Evolutionary conservation across 1,140 invertebrate genomes (phyloP), one percentile per base, ranked within the genome.

Genomic region (Atopsyche davidsoni): DNA sequence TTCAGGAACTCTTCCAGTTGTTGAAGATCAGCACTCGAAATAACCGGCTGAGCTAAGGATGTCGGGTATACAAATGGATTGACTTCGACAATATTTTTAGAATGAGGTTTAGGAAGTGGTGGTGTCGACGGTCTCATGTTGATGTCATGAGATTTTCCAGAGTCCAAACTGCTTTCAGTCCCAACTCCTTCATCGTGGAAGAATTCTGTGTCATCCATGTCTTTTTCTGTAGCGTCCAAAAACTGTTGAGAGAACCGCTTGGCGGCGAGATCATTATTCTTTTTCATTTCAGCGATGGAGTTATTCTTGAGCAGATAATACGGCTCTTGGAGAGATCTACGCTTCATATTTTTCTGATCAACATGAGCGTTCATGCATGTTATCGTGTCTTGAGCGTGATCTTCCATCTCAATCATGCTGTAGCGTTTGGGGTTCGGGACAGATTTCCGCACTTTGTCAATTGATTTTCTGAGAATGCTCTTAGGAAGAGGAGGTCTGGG

Each of bases 391-490:
- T 72, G 66, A 32, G 69, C 46, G 46, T 78, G 77, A 41, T 79
- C 76, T 28, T 79, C 74, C 64, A 85, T 80, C 66, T 88, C 87
- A 61, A 87, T 85, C 83, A 88, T 87, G 51, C 85, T 88, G 60
- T 83, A 87, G 24, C 86, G 73, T 67, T 88, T 87, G n/a, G 68
- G 74, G 16, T 77, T 73, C 4, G 75, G 59, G 28, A 64, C 68
- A 43, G 72, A 76, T 59, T 78, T 81, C 24, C 67, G 66, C 31
- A 63, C 68, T 63, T 77, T 78, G 55, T 75, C 73, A 50, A 73
- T 68, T 16, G 73, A 74, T 61, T 82, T 84, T 23, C 82, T 68
- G 41, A 85, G 72, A 63, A 87, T 87, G 56, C 83, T 80, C 56
- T 79, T 78, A 4, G 83, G 84, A 50, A 86, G 65, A 3, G 83